These are phyloP conservation scores for Anagrus nilaparvatae DNA, from an alignment of 1,140 invertebrate species.

Conservation along the genomic window DNA sequence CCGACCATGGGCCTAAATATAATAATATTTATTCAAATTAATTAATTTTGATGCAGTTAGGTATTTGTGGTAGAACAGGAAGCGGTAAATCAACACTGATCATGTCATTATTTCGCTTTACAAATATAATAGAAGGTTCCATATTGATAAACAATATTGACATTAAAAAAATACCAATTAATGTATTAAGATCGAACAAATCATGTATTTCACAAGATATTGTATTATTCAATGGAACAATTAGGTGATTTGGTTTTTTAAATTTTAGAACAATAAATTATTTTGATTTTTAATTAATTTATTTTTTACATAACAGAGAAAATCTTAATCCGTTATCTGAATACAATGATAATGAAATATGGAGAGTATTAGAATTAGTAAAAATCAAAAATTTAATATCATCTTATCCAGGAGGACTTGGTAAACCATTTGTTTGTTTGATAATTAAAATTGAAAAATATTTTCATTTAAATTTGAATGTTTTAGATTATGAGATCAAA, in stretches of 20 bases:
- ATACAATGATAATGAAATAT: constrained; percentile 42
- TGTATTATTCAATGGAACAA: constrained; percentile 49
- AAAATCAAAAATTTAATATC: constrained; percentile 42
- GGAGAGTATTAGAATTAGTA: constrained; percentile 42
- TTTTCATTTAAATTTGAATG: too few relatives aligned
- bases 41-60: constrained; percentile 45
- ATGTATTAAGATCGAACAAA: constrained; percentile 52
- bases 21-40: neutral
- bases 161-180: constrained; percentile 54
- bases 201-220: constrained; percentile 55
- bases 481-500: constrained; percentile 39
- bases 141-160: constrained; percentile 61
- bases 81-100: constrained; percentile 71
- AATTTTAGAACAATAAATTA: too few relatives aligned
- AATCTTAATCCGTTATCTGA: constrained; percentile 49
- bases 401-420: constrained; percentile 37
- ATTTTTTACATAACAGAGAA: constrained; percentile 30
- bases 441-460: too few relatives aligned
- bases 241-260: constrained; percentile 41
- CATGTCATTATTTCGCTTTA: constrained; percentile 57
- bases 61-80: constrained; percentile 69
- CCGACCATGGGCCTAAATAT: neutral
- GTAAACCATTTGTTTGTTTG: too few relatives aligned
- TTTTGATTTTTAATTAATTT: neutral
- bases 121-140: constrained; percentile 51